Conservation (phyloP, 2,797 vertebrate genomes). For the Tamandua tetradactyla region DNA sequence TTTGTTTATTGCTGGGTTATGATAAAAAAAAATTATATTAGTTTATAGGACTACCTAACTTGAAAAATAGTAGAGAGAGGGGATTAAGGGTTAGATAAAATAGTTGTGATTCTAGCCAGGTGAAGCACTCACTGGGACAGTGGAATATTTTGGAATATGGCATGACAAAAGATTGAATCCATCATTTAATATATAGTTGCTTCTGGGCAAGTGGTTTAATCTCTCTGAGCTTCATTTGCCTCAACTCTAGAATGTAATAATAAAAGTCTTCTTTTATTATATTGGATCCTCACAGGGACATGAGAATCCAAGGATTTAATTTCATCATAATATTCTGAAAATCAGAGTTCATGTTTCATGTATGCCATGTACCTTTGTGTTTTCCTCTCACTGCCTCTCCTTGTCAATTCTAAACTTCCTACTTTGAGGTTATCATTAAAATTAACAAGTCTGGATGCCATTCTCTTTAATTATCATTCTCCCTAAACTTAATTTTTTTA, state of each 20-base stretch:
- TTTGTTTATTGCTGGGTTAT: background rate
- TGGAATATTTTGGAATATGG: background rate
- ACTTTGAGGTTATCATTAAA: background rate
- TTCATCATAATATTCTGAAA: background rate
- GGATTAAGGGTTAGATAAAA: background rate
- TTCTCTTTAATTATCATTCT: background rate
- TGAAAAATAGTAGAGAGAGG: background rate
- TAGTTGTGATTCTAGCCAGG: background rate
- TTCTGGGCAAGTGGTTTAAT: background rate
- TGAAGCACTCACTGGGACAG: background rate
- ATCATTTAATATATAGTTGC: background rate
- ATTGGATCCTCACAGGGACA: background rate
- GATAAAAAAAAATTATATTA: background rate
- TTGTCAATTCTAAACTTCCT: background rate
- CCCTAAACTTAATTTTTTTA: background rate
- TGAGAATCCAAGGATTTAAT: background rate
- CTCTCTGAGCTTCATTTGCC: background rate
- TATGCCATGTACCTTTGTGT: background rate
- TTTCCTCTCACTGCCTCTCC: background rate
- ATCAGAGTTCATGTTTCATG: background rate
- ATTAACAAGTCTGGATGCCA: background rate
- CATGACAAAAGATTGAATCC: background rate
- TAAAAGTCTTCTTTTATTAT: background rate
- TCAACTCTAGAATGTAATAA: background rate
- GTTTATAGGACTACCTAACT: background rate